Evolutionary conservation across 2,888 invertebrate species (phyloP).

Genomic region (Halocaridina rubra): DNA sequence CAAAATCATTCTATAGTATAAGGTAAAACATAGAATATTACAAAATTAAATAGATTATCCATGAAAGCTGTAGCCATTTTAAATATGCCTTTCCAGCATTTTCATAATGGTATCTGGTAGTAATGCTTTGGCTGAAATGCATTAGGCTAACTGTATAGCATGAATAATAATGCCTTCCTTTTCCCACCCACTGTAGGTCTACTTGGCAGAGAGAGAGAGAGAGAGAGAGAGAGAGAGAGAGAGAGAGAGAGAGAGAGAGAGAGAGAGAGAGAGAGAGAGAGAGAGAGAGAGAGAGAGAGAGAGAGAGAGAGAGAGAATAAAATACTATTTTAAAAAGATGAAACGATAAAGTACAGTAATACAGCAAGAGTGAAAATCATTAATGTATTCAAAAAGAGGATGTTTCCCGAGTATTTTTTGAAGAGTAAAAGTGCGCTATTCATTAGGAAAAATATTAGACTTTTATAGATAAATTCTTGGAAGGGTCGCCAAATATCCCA

Average conservation of each 20-base stretch:
- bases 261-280: slow-evolving; percentile 10
- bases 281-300: neutral
- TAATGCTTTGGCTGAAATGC: neutral
- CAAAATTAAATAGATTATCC: too few species aligned
- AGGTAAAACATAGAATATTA: too few species aligned
- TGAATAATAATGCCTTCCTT: neutral
- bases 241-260: slow-evolving; percentile 23
- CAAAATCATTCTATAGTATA: too few species aligned
- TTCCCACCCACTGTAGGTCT: neutral
- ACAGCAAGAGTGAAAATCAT: too few species aligned
- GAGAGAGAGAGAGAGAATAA: neutral
- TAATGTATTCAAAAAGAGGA: too few species aligned
- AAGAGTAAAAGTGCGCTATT: too few species aligned
- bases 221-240: slow-evolving; percentile 23
- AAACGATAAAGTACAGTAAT: neutral
- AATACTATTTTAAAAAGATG: neutral
- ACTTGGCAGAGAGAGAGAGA: neutral
- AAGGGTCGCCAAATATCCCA: too few species aligned
- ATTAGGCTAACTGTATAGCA: neutral
- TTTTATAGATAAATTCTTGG: too few species aligned
- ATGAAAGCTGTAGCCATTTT: too few species aligned
- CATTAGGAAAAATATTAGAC: too few species aligned
- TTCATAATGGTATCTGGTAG: neutral
- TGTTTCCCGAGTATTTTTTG: too few species aligned
- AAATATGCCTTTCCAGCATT: neutral